Base-by-base conservation (phyloP, 2,113 vertebrate genomes). In the Oxyura jamaicensis region DNA sequence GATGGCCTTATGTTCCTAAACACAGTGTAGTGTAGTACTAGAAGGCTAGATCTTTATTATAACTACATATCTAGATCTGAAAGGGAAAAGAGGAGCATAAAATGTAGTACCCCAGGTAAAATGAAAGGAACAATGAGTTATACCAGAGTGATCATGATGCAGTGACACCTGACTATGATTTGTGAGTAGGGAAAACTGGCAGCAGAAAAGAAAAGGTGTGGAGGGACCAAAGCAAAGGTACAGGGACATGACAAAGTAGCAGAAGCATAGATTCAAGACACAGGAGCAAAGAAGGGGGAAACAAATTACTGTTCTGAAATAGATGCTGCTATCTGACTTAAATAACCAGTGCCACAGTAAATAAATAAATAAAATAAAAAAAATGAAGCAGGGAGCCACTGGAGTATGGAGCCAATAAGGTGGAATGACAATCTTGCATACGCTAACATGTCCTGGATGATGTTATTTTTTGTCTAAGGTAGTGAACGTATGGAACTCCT, bases 1-100 rank as follows among this genome's bases (percentile, higher is more conserved):
- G 91, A 95, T 73, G 68, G 91, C 79, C 95, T 89, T 87, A 53
- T 90, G 71, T 42, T 95, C 65, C 80, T 52, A n/a, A 36, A 46
- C 86, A 81, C 46, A 50, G 80, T 59, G 52, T 35, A 73, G 50
- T 63, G 33, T 16, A 42, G 50, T 21, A 65, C 11, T 29, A 66
- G 84, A 96, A 76, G 53, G 86, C 41, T 75, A 81, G 25, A 39
- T 87, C 94, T 91, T 87, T 76, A 90, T 81, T 62, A 58, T 60
- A 75, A 13, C 53, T 68, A 33, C 7, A 5, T 23, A 76, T 93
- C 94, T 53, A 39, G 76, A 78, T 35, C 20, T 68, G 53, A 76
- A 87, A 82, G 80, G 52, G 44, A 53, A 39, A 91, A 83, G 31
- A 36, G 2, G 31, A 36, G 1, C 25, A 44, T 84, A 48, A 66